Conservation (phyloP, 2,113 vertebrate species). For the Daphoenositta chrysoptera region DNA sequence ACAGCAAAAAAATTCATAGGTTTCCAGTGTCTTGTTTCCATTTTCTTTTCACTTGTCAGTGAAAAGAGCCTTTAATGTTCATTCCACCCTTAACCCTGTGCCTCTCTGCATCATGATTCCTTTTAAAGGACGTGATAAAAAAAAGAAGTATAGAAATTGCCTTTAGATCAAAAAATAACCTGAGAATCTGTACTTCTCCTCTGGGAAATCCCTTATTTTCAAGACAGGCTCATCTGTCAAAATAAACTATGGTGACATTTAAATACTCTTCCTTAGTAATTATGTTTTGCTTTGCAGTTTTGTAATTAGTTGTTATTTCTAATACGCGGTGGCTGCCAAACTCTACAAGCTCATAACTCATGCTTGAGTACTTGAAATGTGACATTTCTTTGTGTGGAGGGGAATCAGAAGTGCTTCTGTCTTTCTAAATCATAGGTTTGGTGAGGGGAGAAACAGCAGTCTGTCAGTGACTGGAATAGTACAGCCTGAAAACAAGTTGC, state of each 20-base stretch:
- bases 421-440: conserved; percentile 11
- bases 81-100: background rate
- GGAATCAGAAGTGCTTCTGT: background rate
- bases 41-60: too few species aligned
- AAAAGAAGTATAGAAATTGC: background rate
- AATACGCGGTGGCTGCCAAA: background rate
- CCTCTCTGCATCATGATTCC: background rate
- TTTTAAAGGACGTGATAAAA: conserved; percentile 20
- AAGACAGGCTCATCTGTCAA: background rate
- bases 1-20: background rate
- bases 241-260: conserved; percentile 8
- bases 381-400: background rate
- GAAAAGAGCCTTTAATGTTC: conserved; percentile 15
- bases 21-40: background rate
- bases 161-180: conserved; percentile 19
- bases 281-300: conserved; percentile 11
- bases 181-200: background rate
- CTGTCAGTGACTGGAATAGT: background rate
- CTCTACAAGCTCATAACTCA: background rate
- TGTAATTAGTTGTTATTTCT: conserved; percentile 48
- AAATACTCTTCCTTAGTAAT: conserved; percentile 32
- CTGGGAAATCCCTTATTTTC: background rate
- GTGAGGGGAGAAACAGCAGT: background rate
- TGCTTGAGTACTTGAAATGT: background rate
- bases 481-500: background rate